A percentile compares a stretch with the other conserved stretches of the same genome.
phyloP scores from a whole-genome alignment of 2,888 invertebrate genomes.

The Callinectes sapidus region DNA sequence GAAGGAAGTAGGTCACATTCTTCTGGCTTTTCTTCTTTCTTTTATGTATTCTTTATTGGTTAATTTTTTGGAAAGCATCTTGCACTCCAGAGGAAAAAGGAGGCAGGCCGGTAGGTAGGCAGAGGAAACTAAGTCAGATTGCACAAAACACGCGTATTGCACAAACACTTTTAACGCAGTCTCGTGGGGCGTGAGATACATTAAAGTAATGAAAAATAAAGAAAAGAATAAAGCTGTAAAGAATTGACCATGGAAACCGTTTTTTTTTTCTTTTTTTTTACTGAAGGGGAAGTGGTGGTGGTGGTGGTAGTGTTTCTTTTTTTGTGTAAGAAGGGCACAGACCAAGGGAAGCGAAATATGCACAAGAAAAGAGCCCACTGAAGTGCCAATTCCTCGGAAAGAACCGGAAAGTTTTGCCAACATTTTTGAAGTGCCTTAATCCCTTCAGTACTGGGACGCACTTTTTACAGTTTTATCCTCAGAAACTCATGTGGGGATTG shows the following conservation, averaged over 20 bases:
- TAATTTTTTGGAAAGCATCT: constrained; percentile 5
- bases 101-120: background rate
- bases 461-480: too few relatives aligned
- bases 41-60: background rate
- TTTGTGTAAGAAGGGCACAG: too few relatives aligned
- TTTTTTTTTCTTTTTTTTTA: too few relatives aligned
- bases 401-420: too few relatives aligned
- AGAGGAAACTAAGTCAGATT: background rate
- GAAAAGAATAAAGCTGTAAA: background rate
- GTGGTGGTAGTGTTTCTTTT: background rate
- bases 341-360: too few relatives aligned
- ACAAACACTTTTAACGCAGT: background rate
- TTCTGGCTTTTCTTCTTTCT: background rate
- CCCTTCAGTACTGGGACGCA: too few relatives aligned
- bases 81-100: background rate
- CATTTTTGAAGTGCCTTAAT: too few relatives aligned
- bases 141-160: background rate
- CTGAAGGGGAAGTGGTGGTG: background rate
- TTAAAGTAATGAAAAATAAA: background rate
- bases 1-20: background rate
- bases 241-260: background rate
- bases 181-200: background rate
- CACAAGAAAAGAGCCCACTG: too few relatives aligned
- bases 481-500: too few relatives aligned
- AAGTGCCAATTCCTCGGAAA: too few relatives aligned